Base-by-base conservation (phyloP, 2,797 vertebrate species). In the Ambastaia sidthimunki region DNA sequence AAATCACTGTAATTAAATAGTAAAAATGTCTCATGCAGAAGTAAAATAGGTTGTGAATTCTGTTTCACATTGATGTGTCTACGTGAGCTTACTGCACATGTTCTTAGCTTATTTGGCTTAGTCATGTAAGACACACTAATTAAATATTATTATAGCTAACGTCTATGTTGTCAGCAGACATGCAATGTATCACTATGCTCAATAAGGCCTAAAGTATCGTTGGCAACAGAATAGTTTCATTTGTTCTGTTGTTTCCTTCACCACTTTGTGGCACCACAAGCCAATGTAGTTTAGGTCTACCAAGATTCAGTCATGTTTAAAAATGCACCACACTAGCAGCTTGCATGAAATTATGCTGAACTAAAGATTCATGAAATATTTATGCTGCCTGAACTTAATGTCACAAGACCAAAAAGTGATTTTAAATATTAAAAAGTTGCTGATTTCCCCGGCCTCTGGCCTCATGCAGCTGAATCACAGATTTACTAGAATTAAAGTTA, bases 321-420 rank as follows among this genome's bases (percentile, higher is more conserved):
- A 91, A 90, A 89, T 87, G 82, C 82, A 90, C 81, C 0, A 16
- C 55, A 84, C 74, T 84, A 89, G 81, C 80, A 90, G 77, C 3
- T 78, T 82, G 11, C 83, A 88, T 82, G 82, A 82, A 75, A 85
- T 83, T 83, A 78, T 88, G 84, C 65, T 84, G 74, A 81, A 57
- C 81, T 18, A 28, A 84, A 83, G 84, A 87, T 78, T 74, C 79
- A 81, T 86, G 76, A 89, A 89, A 88, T 85, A 88, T 90, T 86
- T 87, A 89, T 89, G 80, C 72, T 71, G 82, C 69, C 85, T 87
- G 70, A 88, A 86, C 85, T 88, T 88, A 89, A 84, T 88, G 83
- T 84, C 80, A 86, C 67, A 74, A 82, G 85, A 85, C 87, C 82
- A 83, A 87, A 87, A 86, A 89, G 81, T 81, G 80, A 86, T 74